Evolutionary conservation across 2,113 vertebrate genomes (phyloP), one percentile per base, ranked within the genome.

Genomic region (Copsychus sechellarum): DNA sequence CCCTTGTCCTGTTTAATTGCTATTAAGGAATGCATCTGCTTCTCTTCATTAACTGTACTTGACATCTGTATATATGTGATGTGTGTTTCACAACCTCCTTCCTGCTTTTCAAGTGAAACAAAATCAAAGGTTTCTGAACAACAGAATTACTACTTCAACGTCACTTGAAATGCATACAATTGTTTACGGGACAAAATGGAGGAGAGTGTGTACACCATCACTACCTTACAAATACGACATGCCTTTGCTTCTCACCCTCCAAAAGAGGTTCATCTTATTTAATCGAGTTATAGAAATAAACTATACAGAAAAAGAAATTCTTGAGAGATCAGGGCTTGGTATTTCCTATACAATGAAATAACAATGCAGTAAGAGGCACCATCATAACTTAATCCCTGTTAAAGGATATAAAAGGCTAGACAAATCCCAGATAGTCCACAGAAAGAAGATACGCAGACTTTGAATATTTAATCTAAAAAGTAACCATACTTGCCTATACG

Each of bases 11-110:
- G 14, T 76, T 95, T 89, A 92, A 93, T 89, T 82, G 18, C 57
- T 85, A 12, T 57, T 81, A 81, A 91, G 78, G 91, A 95, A 96
- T 79, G 86, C 45, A 81, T 96, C 86, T 96, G 77, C 77, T 97
- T 95, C 66, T 91, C 86, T 95, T 91, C 89, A 86, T 84, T 96
- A 91, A 86, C 45, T 79, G 69, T 85, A 79, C 73, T 93, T 87
- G 69, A 93, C 86, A 60, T 95, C 57, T 95, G 83, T 89, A 87
- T 84, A 74, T 76, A 57, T 56, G n/a, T n/a, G 26, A 72, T 61
- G 23, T 31, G 38, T 45, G 53, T 90, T 90, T 92, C 86, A 79
- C 86, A 93, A 53, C 86, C 91, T 86, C 67, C 88, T 94, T 94
- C 94, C 83, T 45, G 48, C 80, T 87, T 92, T 87, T 93, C 65